Evolutionary conservation across 2,888 invertebrate genomes (phyloP), one percentile per base, ranked within the genome.

Genomic region (Drosophila villosipedis): DNA sequence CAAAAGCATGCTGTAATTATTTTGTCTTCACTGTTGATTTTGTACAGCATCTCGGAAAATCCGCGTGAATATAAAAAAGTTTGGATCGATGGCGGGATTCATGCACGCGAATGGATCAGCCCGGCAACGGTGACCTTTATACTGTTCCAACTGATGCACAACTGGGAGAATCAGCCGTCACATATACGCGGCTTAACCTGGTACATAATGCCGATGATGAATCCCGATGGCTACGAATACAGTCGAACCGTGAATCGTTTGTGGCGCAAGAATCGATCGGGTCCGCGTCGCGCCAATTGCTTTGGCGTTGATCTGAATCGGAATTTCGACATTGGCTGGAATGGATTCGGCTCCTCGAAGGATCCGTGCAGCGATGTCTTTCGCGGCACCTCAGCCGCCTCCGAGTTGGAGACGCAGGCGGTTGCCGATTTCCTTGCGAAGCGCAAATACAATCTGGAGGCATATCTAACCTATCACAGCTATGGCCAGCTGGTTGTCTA

Each of bases 31-130:
- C 25, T 47, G 7, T 37, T 43, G 30, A 19, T 39, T 14, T 22
- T 19, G 78, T 76, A 0, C 61, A 95, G 96, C 87, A 96, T 97
- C 77, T 96, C 96, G 1, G 96, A 96, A 74, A 91, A 93, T 60
- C 96, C 96, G 0, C 93, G 94, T 0, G 94, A 93, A 5, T 95
- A 95, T 63, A 94, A 94, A n/a, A 96, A 96, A 4, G 94, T 97
- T 2, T 97, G 96, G 96, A 93, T 96, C 49, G 96, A 96, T 83
- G 96, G 96, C 0, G 96, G 97, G 14, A 97, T 97, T 66, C 98
- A 98, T 89, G 97, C 97, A 0, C 95, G 98, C 33, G 99, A 99
- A 94, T 99, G 97, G 97, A 97, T 97, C 83, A 96, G 96, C 50
- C 96, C 96, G 0, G 96, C 97, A 0, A 95, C 96, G 0, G 96